A percentile compares a stretch with the other conserved stretches of the same genome.
phyloP scores from a whole-genome alignment of 2,888 invertebrate genomes.

The Acutogordius australiensis region DNA sequence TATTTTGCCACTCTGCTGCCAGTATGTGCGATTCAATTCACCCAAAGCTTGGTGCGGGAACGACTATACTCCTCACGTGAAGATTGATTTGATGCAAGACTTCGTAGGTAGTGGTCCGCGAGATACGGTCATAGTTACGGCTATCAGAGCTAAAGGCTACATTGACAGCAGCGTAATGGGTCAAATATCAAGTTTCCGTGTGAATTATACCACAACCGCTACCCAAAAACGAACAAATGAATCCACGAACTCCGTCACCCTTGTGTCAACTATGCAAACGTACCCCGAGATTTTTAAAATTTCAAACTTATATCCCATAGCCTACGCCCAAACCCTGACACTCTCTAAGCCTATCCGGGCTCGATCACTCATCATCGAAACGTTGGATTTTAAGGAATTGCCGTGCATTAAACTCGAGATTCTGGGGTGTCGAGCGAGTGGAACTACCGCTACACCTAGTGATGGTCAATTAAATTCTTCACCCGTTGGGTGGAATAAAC shows the following conservation, averaged over 20 bases:
- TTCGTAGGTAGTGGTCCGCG: no score
- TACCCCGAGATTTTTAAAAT: neutral
- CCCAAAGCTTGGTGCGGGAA: constrained; percentile 11
- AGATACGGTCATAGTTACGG: neutral
- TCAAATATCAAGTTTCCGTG: constrained; percentile 1
- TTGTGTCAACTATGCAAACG: neutral
- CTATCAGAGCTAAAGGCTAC: neutral
- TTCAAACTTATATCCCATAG: neutral
- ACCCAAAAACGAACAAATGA: neutral
- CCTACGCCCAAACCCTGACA: neutral
- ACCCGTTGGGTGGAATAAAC: neutral
- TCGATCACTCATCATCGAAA: neutral
- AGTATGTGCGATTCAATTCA: constrained; percentile 4
- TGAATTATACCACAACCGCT: neutral
- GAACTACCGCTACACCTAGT: neutral
- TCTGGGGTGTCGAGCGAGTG: neutral
- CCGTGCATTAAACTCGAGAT: constrained; percentile 8
- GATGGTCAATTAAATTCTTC: neutral
- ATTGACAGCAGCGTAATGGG: neutral
- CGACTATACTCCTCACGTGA: neutral
- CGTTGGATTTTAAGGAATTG: neutral
- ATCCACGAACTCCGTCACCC: no score
- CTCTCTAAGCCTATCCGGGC: neutral
- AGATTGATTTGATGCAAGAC: neutral
- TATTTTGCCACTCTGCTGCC: neutral